A percentile compares a stretch with the other conserved stretches of the same genome.
These are phyloP conservation scores for Cecidostiba fungosa DNA, from an alignment of 2,888 invertebrate genomes.

Conservation along the genomic window DNA sequence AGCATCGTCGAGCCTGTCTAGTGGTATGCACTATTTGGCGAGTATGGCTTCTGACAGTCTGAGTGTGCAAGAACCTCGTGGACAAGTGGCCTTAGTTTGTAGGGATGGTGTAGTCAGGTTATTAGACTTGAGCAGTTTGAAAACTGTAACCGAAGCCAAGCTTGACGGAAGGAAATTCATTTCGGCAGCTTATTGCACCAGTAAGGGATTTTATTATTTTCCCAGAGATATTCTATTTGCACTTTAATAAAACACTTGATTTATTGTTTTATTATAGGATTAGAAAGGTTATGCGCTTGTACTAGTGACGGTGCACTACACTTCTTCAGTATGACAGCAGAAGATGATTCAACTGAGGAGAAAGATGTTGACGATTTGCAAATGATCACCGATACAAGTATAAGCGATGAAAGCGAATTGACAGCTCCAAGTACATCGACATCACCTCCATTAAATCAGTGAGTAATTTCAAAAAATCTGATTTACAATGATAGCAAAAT, in stretches of 20 bases:
- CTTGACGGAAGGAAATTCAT: conserved; percentile 87
- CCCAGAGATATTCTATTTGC: neutral
- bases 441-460: conserved; percentile 73
- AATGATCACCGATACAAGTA: conserved; percentile 73
- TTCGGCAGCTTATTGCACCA: conserved; percentile 92
- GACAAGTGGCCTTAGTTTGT: conserved; percentile 88
- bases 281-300: conserved; percentile 92
- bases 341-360: conserved; percentile 87
- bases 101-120: conserved; percentile 88
- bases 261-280: conserved; percentile 80
- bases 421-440: conserved; percentile 76
- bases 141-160: conserved; percentile 85
- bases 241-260: conserved; percentile 2
- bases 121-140: conserved; percentile 87
- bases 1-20: conserved; percentile 25
- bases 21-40: conserved; percentile 15
- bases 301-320: conserved; percentile 90
- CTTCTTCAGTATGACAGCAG: conserved; percentile 90
- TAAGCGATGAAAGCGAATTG: conserved; percentile 67
- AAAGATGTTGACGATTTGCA: conserved; percentile 85
- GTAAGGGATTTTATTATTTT: conserved; percentile 79
- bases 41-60: neutral
- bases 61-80: conserved; percentile 69
- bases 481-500: neutral
- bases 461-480: conserved; percentile 62